These are phyloP conservation scores for Erannis defoliaria DNA, from an alignment of 2,888 invertebrate genomes.

Conservation along the genomic window DNA sequence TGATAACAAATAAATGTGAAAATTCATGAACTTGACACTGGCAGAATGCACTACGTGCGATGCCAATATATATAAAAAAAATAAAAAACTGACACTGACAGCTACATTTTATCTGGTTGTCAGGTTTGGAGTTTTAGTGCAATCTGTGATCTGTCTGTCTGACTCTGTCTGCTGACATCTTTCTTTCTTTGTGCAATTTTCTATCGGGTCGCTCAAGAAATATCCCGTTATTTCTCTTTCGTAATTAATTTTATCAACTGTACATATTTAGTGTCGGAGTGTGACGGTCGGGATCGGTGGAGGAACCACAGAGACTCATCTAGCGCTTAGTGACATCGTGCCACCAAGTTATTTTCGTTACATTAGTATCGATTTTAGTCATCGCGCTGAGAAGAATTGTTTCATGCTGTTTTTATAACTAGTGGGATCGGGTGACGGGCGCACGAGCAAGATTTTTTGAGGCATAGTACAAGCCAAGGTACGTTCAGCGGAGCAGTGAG, in stretches of 20 bases:
- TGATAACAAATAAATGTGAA: too few relatives aligned
- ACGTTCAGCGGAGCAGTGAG: conserved; percentile 51
- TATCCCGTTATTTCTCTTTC: conserved; percentile 84
- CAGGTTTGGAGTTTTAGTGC: background rate
- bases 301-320: conserved; percentile 60
- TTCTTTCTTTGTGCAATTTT: conserved; percentile 80
- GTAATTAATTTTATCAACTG: conserved; percentile 79
- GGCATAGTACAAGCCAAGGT: conserved; percentile 80
- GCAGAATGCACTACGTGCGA: background rate
- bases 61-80: background rate
- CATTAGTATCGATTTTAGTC: conserved; percentile 79
- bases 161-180: too few relatives aligned
- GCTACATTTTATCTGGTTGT: background rate
- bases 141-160: conserved; percentile 46
- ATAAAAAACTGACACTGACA: background rate
- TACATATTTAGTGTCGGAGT: conserved; percentile 67
- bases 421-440: conserved; percentile 70
- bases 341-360: conserved; percentile 68
- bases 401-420: conserved; percentile 81
- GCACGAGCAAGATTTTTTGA: conserved; percentile 75
- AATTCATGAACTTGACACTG: too few relatives aligned
- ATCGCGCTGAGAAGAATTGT: conserved; percentile 68
- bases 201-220: conserved; percentile 74
- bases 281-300: conserved; percentile 64
- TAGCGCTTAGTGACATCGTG: conserved; percentile 65